Conservation (phyloP, 1,140 invertebrate species). For the Alviniconcha marisindica region DNA sequence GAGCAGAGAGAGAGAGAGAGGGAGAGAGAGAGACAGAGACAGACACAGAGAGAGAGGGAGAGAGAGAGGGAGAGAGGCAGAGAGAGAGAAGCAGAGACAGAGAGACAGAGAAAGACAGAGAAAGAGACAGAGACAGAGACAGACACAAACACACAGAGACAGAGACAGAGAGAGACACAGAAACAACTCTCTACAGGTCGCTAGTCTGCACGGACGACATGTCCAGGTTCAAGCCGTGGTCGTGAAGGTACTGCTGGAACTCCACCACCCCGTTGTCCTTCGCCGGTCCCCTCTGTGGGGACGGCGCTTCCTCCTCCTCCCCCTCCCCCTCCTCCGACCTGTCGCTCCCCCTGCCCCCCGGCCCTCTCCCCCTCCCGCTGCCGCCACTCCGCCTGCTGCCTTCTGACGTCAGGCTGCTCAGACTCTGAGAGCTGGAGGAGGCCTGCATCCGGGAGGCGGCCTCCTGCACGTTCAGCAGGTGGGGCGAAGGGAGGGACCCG, state of each 20-base stretch:
- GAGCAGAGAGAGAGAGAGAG: not conserved
- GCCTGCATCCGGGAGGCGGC: not conserved
- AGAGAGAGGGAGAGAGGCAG: not conserved
- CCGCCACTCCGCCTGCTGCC: constrained; percentile 3
- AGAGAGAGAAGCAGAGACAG: not conserved
- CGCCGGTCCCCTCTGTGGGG: not conserved
- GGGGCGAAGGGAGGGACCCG: constrained; percentile 17
- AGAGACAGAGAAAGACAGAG: not conserved
- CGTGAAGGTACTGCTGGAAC: constrained; percentile 27
- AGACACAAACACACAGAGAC: not conserved
- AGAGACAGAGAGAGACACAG: not conserved
- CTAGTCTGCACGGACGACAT: not conserved
- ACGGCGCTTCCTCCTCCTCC: not conserved
- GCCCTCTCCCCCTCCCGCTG: constrained; percentile 13
- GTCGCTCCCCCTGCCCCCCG: not conserved
- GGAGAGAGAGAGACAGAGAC: not conserved
- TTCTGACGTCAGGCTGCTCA: not conserved
- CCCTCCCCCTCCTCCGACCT: constrained; percentile 16
- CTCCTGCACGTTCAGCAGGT: not conserved
- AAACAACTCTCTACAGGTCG: not conserved
- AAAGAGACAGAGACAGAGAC: not conserved
- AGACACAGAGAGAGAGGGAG: not conserved
- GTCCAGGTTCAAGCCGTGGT: constrained; percentile 14
- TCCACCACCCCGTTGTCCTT: not conserved
- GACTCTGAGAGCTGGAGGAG: not conserved